Percentiles rank a stretch among this genome's conserved stretches.
phyloP scores from a whole-genome alignment of 2,797 vertebrate genomes.

The Gymnoscopelus microlampas region DNA sequence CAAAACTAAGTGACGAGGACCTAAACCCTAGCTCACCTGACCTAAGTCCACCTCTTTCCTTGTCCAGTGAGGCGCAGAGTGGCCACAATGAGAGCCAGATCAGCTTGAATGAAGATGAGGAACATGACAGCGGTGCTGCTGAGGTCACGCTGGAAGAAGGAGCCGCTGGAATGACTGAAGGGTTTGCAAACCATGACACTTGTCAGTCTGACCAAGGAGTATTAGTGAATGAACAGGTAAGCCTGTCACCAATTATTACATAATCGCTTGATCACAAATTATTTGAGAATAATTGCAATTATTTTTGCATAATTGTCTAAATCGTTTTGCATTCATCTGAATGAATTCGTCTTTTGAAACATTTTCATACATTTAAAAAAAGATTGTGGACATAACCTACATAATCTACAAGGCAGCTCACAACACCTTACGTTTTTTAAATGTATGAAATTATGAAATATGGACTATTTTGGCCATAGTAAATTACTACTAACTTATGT shows the following conservation, averaged over 20 bases:
- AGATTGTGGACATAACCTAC: no score
- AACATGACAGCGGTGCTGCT: not conserved
- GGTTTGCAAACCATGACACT: not conserved
- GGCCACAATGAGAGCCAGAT: not conserved
- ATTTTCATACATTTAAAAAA: no score
- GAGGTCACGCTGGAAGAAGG: not conserved
- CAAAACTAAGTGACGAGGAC: not conserved
- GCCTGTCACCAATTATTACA: not conserved
- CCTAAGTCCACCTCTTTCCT: not conserved
- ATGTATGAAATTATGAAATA: no score
- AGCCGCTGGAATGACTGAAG: not conserved
- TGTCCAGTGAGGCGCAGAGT: not conserved
- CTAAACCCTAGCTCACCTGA: not conserved
- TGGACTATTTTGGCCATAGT: no score
- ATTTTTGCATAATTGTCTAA: no score
- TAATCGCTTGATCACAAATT: no score
- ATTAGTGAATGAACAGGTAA: not conserved
- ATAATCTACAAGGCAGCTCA: no score
- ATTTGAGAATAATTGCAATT: no score
- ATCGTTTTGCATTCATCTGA: no score
- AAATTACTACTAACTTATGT: no score
- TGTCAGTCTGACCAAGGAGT: not conserved
- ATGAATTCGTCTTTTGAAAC: no score
- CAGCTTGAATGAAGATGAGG: conserved; percentile 2
- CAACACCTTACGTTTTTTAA: no score